These are phyloP conservation scores for Delia radicum DNA, from an alignment of 1,140 invertebrate species.

Conservation along the genomic window DNA sequence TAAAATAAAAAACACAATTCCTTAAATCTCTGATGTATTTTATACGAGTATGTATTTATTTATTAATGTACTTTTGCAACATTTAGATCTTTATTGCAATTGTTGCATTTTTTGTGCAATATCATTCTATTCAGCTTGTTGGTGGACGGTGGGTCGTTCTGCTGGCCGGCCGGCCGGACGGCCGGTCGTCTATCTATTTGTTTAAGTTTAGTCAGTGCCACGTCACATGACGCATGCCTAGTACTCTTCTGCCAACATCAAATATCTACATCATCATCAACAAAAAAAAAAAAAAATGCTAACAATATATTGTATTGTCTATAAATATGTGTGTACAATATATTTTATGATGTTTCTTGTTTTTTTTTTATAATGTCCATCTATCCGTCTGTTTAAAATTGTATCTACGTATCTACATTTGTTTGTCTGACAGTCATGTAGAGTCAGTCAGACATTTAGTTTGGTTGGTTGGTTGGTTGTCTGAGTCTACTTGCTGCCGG, in stretches of 20 bases:
- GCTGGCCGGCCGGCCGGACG: neutral
- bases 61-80: neutral
- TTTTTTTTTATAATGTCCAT: neutral
- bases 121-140: too few relatives aligned
- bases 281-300: neutral
- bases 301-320: neutral
- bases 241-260: neutral
- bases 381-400: too few relatives aligned
- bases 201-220: neutral
- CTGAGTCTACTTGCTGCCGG: neutral
- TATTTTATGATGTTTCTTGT: neutral
- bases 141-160: neutral
- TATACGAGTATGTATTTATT: too few relatives aligned
- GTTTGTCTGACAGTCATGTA: neutral
- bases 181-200: neutral
- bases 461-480: neutral
- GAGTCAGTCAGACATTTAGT: neutral
- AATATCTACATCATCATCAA: too few relatives aligned
- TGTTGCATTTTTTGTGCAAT: neutral
- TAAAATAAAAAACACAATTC: too few relatives aligned
- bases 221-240: conserved; percentile 18
- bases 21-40: too few relatives aligned
- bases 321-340: neutral
- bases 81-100: neutral
- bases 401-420: neutral